A percentile compares a stretch with the other conserved stretches of the same genome.
These are phyloP conservation scores for Montipora efflorescens DNA, from an alignment of 64 coral and sea anemone genomes.

Conservation along the genomic window DNA sequence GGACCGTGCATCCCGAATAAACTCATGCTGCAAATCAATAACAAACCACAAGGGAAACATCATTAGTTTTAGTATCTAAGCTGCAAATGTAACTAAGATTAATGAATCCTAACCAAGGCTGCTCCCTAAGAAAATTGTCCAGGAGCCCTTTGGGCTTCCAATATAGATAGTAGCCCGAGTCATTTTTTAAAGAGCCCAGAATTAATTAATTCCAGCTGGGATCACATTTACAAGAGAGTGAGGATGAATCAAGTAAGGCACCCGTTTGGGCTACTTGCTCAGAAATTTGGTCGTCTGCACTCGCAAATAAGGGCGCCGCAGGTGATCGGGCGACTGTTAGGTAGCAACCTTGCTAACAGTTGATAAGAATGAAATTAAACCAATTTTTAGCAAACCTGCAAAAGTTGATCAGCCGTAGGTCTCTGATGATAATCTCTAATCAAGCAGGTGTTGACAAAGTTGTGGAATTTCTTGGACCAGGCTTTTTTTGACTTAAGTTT, in stretches of 20 bases:
- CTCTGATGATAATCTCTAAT: slow-evolving; percentile 96
- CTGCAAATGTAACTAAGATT: neutral
- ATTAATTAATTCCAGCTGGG: too few species aligned
- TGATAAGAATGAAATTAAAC: neutral
- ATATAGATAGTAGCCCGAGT: too few species aligned
- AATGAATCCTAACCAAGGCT: neutral
- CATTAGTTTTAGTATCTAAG: neutral
- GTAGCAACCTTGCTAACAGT: too few species aligned
- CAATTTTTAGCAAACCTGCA: slow-evolving; percentile 64
- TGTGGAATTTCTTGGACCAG: slow-evolving; percentile 98
- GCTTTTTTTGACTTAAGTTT: slow-evolving; percentile 94
- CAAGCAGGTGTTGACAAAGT: slow-evolving; percentile 96
- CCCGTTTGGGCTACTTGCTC: too few species aligned
- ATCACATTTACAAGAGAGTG: too few species aligned
- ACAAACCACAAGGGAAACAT: neutral
- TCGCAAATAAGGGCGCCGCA: too few species aligned
- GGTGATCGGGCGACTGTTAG: too few species aligned
- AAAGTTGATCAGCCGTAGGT: slow-evolving; percentile 93
- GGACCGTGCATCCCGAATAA: slow-evolving; percentile 89
- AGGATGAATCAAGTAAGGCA: too few species aligned
- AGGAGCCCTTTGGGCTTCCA: too few species aligned
- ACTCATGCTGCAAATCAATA: slow-evolving; percentile 87
- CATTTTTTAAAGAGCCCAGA: too few species aligned
- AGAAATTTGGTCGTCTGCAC: too few species aligned
- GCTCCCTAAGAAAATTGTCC: too few species aligned